Conservation (phyloP, 2,113 vertebrate genomes). For the Sitta europaea region DNA sequence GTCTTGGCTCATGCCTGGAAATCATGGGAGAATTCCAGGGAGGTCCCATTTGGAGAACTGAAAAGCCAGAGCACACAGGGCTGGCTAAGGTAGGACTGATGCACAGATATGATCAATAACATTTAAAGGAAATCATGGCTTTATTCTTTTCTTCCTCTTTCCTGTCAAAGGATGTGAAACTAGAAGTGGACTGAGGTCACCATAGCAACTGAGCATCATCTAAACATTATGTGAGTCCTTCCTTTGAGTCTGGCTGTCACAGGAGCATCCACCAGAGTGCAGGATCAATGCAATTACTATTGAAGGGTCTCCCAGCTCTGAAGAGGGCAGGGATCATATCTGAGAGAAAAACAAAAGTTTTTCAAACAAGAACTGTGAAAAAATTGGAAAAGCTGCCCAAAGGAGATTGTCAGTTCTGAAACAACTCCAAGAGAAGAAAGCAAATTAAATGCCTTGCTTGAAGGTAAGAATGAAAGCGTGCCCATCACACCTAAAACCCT, state of each 20-base stretch:
- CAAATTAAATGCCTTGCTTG: neutral
- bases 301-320: neutral
- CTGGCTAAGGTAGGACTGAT: neutral
- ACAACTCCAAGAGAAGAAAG: neutral
- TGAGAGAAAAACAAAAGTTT: neutral
- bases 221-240: neutral
- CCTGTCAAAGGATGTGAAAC: neutral
- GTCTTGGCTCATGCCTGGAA: neutral
- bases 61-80: neutral
- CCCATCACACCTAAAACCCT: neutral
- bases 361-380: neutral
- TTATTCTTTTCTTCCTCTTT: neutral
- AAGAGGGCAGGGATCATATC: neutral
- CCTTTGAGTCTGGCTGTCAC: neutral
- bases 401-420: neutral
- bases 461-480: neutral
- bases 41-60: neutral
- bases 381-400: fast-evolving
- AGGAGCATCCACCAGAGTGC: neutral
- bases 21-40: neutral
- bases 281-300: neutral
- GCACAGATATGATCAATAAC: neutral
- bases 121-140: neutral
- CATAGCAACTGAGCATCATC: conserved; percentile 40
- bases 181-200: conserved; percentile 36